Conservation (phyloP, 2,113 vertebrate genomes). For the Microtus pennsylvanicus region DNA sequence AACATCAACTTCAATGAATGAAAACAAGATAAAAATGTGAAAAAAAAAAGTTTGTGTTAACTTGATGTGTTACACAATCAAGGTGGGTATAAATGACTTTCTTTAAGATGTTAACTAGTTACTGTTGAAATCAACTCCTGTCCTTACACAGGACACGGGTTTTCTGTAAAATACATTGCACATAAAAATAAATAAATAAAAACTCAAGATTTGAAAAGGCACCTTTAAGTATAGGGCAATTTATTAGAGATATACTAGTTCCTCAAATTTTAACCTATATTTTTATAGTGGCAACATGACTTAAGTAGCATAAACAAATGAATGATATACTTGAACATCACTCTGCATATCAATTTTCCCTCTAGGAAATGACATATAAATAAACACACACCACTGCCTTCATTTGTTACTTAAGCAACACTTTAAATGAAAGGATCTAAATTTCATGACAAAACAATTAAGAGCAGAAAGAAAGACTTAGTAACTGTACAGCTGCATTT, state of each 20-base stretch:
- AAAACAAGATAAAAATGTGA: slow-evolving; percentile 64
- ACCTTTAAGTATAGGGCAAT: slow-evolving; percentile 51
- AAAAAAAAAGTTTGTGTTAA: slow-evolving; percentile 38
- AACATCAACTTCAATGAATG: slow-evolving; percentile 64
- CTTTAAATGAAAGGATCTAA: slow-evolving; percentile 45
- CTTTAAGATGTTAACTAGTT: slow-evolving; percentile 66
- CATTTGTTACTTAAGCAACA: slow-evolving; percentile 53
- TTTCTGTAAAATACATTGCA: slow-evolving; percentile 68
- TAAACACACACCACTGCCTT: slow-evolving; percentile 46
- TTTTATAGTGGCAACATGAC: slow-evolving; percentile 55
- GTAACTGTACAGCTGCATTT: slow-evolving; percentile 57
- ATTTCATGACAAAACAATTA: slow-evolving; percentile 24
- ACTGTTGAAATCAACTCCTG: slow-evolving; percentile 50
- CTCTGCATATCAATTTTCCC: slow-evolving; percentile 8
- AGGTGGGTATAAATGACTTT: slow-evolving; percentile 47
- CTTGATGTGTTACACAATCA: slow-evolving; percentile 41
- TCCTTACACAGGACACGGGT: slow-evolving; percentile 62
- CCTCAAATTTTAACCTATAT: slow-evolving; percentile 60
- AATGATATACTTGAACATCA: slow-evolving; percentile 46
- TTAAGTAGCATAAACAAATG: slow-evolving; percentile 51
- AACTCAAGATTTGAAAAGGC: slow-evolving; percentile 47
- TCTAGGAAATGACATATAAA: slow-evolving; percentile 46
- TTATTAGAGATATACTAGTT: slow-evolving; percentile 44
- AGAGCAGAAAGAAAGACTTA: slow-evolving; percentile 42
- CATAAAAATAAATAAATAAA: background rate